Evolutionary conservation across 2,113 vertebrate genomes (phyloP).

Genomic region (Prionailurus viverrinus): DNA sequence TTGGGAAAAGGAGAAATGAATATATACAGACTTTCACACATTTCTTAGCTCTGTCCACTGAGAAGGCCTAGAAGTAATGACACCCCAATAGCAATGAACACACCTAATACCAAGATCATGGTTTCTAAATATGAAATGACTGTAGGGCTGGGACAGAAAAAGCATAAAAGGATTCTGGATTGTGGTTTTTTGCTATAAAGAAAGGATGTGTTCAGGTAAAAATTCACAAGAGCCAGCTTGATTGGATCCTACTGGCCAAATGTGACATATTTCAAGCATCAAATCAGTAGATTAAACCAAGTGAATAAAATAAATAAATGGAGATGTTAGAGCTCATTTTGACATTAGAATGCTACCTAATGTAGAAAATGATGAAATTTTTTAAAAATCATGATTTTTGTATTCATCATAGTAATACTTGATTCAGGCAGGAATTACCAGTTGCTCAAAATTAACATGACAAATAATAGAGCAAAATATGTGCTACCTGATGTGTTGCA

Average conservation of each 20-base stretch:
- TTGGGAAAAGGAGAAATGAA: not conserved
- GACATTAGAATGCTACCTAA: not conserved
- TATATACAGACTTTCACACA: not conserved
- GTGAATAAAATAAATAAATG: not conserved
- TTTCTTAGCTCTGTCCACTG: not conserved
- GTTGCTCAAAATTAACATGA: not conserved
- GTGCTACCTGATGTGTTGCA: not conserved
- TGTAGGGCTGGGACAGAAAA: not conserved
- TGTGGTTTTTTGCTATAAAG: slow-evolving; percentile 19
- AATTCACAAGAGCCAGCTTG: not conserved
- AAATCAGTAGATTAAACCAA: not conserved
- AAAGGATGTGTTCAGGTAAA: not conserved
- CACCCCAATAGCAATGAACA: not conserved
- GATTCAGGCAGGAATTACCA: not conserved
- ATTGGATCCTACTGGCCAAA: not conserved
- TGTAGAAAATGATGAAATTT: not conserved
- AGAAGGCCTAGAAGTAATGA: slow-evolving; percentile 8
- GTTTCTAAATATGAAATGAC: slow-evolving; percentile 30
- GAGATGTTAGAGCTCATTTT: slow-evolving; percentile 41
- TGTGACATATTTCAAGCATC: slow-evolving; percentile 8
- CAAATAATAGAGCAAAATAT: not conserved
- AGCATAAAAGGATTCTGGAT: not conserved
- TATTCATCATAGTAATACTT: not conserved
- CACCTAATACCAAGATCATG: not conserved
- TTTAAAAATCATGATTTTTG: not conserved